Evolutionary conservation across 2,888 invertebrate species (phyloP).

Genomic region (Molorchus minor): DNA sequence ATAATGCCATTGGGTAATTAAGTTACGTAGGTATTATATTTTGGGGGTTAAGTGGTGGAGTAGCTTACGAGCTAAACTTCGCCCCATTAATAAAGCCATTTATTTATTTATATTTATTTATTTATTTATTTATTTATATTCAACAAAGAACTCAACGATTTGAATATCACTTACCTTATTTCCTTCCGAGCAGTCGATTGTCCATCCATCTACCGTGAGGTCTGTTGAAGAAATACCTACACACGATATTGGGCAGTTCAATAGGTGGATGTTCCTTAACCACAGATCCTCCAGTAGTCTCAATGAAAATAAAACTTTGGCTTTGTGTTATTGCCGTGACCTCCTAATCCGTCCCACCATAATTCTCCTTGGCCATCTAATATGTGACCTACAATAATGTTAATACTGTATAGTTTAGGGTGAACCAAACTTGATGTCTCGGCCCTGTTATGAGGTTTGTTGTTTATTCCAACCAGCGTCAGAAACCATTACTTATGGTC

Average conservation of each 20-base stretch:
- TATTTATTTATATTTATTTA: not conserved
- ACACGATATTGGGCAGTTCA: constrained; percentile 40
- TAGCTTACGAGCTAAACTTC: no score
- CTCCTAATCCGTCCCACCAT: constrained; percentile 27
- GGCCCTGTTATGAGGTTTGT: no score
- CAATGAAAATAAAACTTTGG: constrained; percentile 28
- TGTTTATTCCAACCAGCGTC: no score
- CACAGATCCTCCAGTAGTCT: constrained; percentile 28
- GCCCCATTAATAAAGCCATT: no score
- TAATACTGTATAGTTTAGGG: no score
- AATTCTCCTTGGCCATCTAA: constrained; percentile 26
- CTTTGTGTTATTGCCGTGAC: constrained; percentile 10
- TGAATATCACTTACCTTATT: constrained; percentile 31
- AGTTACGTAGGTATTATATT: no score
- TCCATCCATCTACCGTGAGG: constrained; percentile 27
- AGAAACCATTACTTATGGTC: no score
- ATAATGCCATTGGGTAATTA: not conserved
- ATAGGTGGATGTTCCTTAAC: constrained; percentile 33
- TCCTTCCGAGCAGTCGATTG: constrained; percentile 37
- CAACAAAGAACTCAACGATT: not conserved
- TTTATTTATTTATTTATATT: not conserved
- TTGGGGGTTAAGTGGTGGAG: no score
- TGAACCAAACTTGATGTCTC: no score
- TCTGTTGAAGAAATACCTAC: constrained; percentile 31
- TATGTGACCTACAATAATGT: constrained; percentile 17